A percentile compares a stretch with the other conserved stretches of the same genome.
Conservation (phyloP, 2,888 invertebrate genomes). For the Dasypolia templi region DNA sequence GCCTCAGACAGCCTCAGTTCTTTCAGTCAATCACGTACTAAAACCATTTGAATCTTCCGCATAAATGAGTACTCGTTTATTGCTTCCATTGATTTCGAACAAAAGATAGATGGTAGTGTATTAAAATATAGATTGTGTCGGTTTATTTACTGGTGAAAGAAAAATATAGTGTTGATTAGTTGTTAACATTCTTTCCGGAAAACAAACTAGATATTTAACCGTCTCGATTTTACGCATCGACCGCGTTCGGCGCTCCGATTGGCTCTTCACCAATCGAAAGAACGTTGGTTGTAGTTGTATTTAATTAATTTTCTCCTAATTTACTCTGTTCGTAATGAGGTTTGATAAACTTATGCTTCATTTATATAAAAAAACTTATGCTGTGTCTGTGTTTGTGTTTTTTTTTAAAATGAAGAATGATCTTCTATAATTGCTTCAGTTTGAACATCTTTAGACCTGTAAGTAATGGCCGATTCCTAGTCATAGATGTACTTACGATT, state of each 20-base stretch:
- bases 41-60: conserved; percentile 59
- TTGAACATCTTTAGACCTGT: too few species aligned
- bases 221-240: too few species aligned
- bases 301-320: background rate
- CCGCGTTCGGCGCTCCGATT: too few species aligned
- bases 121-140: conserved; percentile 37
- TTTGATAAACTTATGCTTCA: background rate
- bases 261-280: too few species aligned
- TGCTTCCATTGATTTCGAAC: conserved; percentile 43
- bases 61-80: conserved; percentile 49
- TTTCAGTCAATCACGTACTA: conserved; percentile 49
- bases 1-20: conserved; percentile 8
- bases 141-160: conserved; percentile 15
- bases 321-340: background rate
- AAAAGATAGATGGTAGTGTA: conserved; percentile 38
- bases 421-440: too few species aligned
- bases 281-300: background rate
- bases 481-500: too few species aligned
- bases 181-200: conserved; percentile 10
- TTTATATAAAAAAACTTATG: too few species aligned
- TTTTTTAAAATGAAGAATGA: too few species aligned
- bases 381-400: too few species aligned
- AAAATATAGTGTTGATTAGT: conserved; percentile 25
- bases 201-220: background rate
- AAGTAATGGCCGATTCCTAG: too few species aligned